Conservation (phyloP, 2,113 vertebrate genomes). For the Camelus dromedarius region DNA sequence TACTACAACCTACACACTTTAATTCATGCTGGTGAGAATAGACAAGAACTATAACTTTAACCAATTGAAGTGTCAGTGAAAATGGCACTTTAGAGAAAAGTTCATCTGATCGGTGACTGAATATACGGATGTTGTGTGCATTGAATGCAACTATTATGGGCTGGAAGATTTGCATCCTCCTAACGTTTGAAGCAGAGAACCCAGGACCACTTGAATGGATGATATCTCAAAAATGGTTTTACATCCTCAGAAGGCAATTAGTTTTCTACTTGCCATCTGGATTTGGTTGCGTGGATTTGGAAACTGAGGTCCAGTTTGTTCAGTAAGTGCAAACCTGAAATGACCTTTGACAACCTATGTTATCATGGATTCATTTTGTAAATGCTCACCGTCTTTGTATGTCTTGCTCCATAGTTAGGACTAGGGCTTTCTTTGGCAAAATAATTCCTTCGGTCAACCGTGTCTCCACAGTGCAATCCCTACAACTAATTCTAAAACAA, state of each 20-base stretch:
- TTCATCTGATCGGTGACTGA: background rate
- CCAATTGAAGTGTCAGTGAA: background rate
- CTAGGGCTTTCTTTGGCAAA: background rate
- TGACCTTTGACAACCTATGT: background rate
- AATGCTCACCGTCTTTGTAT: background rate
- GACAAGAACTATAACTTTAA: background rate
- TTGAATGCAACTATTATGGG: background rate
- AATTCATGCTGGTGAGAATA: background rate
- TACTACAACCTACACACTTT: background rate
- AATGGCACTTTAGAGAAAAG: background rate
- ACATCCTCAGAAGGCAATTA: background rate
- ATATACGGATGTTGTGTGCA: background rate
- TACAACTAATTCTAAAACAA: background rate
- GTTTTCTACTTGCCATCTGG: background rate
- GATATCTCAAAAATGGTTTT: background rate
- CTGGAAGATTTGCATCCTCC: background rate
- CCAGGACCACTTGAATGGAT: background rate
- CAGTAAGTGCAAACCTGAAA: background rate
- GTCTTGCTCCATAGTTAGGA: background rate
- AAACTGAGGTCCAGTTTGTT: background rate
- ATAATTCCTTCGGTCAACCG: background rate
- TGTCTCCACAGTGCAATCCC: too few species aligned
- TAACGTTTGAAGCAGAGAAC: background rate
- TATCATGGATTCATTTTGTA: background rate
- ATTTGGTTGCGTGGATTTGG: background rate